Conservation (phyloP, 2,888 invertebrate genomes). For the Taphrorychus bicolor region DNA sequence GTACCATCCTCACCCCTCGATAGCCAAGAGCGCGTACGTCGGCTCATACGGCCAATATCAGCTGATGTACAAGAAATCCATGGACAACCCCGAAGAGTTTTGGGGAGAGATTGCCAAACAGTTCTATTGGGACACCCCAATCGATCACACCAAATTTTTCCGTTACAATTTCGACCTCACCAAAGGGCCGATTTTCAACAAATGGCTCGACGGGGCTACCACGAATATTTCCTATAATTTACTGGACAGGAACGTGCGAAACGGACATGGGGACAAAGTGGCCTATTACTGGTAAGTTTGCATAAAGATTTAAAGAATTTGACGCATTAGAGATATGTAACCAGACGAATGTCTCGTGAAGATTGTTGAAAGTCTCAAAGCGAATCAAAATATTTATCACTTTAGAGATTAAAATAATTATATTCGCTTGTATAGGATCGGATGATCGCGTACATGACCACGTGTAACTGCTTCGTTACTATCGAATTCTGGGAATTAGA, state of each 20-base stretch:
- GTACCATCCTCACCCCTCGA: constrained; percentile 66
- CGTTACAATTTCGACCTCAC: constrained; percentile 90
- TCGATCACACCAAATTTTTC: constrained; percentile 77
- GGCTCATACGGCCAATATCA: constrained; percentile 78
- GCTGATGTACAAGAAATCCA: constrained; percentile 83
- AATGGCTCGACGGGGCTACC: constrained; percentile 94
- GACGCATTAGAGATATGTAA: no score
- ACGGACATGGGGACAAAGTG: constrained; percentile 87
- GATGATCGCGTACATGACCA: no score
- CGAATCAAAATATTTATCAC: no score
- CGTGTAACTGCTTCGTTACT: no score
- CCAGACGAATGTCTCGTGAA: no score
- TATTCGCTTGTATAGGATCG: no score
- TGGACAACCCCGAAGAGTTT: constrained; percentile 88
- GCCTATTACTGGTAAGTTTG: constrained; percentile 97
- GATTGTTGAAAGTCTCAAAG: no score
- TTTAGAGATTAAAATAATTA: no score
- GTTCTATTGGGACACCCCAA: constrained; percentile 89
- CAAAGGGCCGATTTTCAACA: constrained; percentile 88
- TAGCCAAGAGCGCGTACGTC: constrained; percentile 69
- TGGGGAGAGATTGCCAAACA: constrained; percentile 94
- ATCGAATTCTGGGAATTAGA: no score
- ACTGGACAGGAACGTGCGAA: constrained; percentile 89
- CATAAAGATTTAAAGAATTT: no score
- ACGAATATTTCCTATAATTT: constrained; percentile 97